Base-by-base conservation (phyloP, 2,113 vertebrate species). In the Malurus alboscapulatus region DNA sequence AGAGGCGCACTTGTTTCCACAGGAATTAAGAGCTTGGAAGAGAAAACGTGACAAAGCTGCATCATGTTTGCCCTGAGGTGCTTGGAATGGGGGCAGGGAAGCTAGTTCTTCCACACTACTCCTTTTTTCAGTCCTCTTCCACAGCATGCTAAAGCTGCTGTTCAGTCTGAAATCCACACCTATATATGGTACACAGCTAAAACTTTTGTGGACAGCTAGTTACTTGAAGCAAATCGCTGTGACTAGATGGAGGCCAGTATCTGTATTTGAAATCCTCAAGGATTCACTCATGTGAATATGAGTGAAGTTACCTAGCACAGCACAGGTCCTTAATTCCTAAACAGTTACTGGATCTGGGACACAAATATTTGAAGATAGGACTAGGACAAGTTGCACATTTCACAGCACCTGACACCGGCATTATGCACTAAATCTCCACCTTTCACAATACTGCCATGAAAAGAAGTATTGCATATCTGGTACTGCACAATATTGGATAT, bases 241-340 rank as follows among this genome's bases (percentile, higher is more conserved):
- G 40, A 47, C 53, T 55, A n/a, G 24, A 42, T 25, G 44, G 45
- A 65, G 32, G 42, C 32, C 14, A 24, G 8, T 2, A 5, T 14
- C 42, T 81, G 45, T 29, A 67, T n/a, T 3, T 88, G 36, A 87
- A 40, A 75, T 91, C 66, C 20, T 72, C 57, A 51, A 79, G 50
- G 62, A 38, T n/a, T n/a, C n/a, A n/a, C n/a, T n/a, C n/a, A n/a
- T 2, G 0, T 6, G 32, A 66, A 25, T 42, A 32, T 0, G 4
- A 48, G 17, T 19, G 25, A 80, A 83, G 34, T 63, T 61, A 75
- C 40, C 68, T 54, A 42, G 40, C 15, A 74, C 11, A 19, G 32
- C 34, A 74, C 11, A 19, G 32, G 32, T 54, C 61, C 40, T 75
- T 21, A 85, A 67, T 76, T 88, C 32, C 26, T 58, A 6, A 82